These are phyloP conservation scores for Malthinus seriepunctatus DNA, from an alignment of 2,888 invertebrate species.

Conservation along the genomic window DNA sequence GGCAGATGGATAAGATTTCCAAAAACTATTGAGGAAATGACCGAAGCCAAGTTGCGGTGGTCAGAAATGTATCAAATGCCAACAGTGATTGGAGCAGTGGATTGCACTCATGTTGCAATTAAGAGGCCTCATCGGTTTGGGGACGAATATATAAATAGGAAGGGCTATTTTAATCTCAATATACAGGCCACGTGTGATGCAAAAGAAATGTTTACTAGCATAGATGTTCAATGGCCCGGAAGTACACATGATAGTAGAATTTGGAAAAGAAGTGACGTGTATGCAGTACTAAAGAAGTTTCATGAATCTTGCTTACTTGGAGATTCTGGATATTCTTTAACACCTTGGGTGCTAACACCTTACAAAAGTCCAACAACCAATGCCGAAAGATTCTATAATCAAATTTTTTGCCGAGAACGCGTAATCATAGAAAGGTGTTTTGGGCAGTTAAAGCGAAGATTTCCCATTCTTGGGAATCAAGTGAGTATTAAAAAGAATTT, in stretches of 20 bases:
- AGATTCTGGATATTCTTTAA: conserved; percentile 8
- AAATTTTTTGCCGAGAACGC: too few relatives aligned
- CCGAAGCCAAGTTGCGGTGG: too few relatives aligned
- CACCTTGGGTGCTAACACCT: conserved; percentile 8
- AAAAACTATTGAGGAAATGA: too few relatives aligned
- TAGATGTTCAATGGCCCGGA: conserved; percentile 6
- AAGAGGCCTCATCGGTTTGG: background rate
- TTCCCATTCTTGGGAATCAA: too few relatives aligned
- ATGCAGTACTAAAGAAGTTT: background rate
- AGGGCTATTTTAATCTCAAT: too few relatives aligned
- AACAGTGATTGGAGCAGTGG: background rate
- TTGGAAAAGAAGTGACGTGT: conserved; percentile 2
- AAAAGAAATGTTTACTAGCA: conserved; percentile 3
- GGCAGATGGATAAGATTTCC: too few relatives aligned
- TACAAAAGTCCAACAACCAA: conserved; percentile 5
- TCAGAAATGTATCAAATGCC: background rate
- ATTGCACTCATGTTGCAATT: background rate
- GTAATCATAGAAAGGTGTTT: too few relatives aligned
- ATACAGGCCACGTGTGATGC: conserved; percentile 3
- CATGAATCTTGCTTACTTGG: conserved; percentile 6
- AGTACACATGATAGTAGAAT: conserved; percentile 1
- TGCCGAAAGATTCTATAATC: too few relatives aligned
- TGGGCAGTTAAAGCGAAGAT: too few relatives aligned
- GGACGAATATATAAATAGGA: background rate
- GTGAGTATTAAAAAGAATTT: too few relatives aligned